Evolutionary conservation across 1,140 invertebrate species (phyloP), one percentile per base, ranked within the genome.

Genomic region (Papilio polytes): DNA sequence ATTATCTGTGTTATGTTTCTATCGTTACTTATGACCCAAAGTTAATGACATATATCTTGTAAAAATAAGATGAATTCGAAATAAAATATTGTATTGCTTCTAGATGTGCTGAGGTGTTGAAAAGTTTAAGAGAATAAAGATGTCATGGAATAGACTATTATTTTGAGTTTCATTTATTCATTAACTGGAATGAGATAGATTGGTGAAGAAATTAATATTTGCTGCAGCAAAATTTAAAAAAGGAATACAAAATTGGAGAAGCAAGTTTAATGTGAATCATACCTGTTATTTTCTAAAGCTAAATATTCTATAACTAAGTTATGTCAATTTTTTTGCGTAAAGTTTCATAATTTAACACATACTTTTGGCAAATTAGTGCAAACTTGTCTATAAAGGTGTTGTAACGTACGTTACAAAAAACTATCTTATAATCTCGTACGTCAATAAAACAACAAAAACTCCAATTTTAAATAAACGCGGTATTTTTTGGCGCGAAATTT

Each of bases 111-210:
- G 85, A 85, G 74, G 85, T 83, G 81, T 85, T 88, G 82, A 86
- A 88, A 88, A 84, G 81, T 86, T 83, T 90, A 90, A 89, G 85
- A 88, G 74, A 92, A 90, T 91, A 92, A 89, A 92, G 72, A 90
- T 87, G 89, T 91, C 85, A 82, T 89, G 85, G 86, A 76, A 86
- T 83, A 59, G 81, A 20, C 63, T 80, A 82, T 85, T 56, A 76
- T 56, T 77, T 36, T 56, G 15, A 41, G 80, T 87, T 88, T 90
- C 85, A 87, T 88, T 91, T 83, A 56, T 73, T 7, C 36, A 72
- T 59, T n/a, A 74, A 51, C 10, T 26, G 18, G 36, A 53, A 53
- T 3, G 31, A 77, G 10, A 12, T 1, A 1, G 59, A 12, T 26
- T 66, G 10, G 10, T 31, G 59, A 10, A 12, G 26, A 10, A 59